Evolutionary conservation across 2,888 invertebrate species (phyloP).

Genomic region (Nudaria mundana): DNA sequence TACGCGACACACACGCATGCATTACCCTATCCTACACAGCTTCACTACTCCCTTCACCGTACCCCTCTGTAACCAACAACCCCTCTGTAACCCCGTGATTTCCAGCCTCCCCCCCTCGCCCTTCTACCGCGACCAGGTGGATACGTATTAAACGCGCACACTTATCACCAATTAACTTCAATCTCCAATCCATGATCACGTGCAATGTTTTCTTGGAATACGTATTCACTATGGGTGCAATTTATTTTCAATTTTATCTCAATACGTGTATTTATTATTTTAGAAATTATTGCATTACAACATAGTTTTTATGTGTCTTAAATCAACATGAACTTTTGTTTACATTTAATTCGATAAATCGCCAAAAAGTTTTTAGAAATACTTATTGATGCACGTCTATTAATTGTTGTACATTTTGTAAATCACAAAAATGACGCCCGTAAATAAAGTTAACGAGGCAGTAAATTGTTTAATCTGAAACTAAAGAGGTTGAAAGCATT

Average conservation of each 20-base stretch:
- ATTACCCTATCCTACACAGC: conserved; percentile 37
- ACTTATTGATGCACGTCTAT: too few species aligned
- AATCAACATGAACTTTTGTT: conserved; percentile 4
- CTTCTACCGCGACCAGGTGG: conserved; percentile 42
- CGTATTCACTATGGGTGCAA: conserved; percentile 32
- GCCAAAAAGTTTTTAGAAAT: too few species aligned
- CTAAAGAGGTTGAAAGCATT: too few species aligned
- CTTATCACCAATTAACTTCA: conserved; percentile 36
- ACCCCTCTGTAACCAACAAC: conserved; percentile 14
- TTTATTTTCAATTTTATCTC: conserved; percentile 24
- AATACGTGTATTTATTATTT: conserved; percentile 19
- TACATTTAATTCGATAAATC: conserved; percentile 2
- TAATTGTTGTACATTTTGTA: too few species aligned
- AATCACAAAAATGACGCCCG: conserved; percentile 17
- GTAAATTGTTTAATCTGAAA: conserved; percentile 21
- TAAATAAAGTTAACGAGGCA: conserved; percentile 17
- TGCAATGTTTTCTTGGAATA: conserved; percentile 28
- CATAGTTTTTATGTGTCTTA: conserved; percentile 9
- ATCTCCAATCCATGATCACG: conserved; percentile 23
- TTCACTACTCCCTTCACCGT: conserved; percentile 14
- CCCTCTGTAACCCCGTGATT: conserved; percentile 4
- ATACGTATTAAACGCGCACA: conserved; percentile 55
- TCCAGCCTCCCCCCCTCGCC: conserved; percentile 21
- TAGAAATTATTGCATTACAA: conserved; percentile 7
- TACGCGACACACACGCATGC: conserved; percentile 70